Base-by-base conservation (phyloP, 1,140 invertebrate genomes). In the Marisa cornuarietis region DNA sequence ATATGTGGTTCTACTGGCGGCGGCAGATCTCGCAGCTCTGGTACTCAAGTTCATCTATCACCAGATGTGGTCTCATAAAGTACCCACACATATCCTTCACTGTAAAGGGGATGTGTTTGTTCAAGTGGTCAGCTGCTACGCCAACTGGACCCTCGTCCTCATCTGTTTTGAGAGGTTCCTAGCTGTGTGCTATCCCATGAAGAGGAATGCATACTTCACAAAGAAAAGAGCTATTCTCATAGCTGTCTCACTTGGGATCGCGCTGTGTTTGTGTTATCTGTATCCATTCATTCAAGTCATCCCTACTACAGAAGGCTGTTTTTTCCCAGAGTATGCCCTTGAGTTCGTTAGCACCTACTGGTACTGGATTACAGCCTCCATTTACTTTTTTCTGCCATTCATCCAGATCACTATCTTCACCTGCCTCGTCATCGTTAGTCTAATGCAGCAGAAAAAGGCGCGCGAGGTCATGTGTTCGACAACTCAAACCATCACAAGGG, bases 121-220 rank as follows among this genome's bases (percentile, higher is more conserved):
- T 14, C 11, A 58, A 8, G 54, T 58, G 54, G 54, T 82, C 74
- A 83, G 81, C n/a, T 86, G 83, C 52, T 88, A 85, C 73, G 69
- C 86, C n/a, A 88, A 86, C 73, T 88, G 87, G 87, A 78, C 87
- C 24, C 78, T 88, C 0, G 85, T 87, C 24, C 80, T 83, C 49
- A 84, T 88, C 81, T 85, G 86, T n/a, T 66, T 85, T 2, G 87
- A 88, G 79, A 69, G 87, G 6, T 88, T 85, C 65, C 74, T 88
- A 5, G 86, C 86, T 2, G 82, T 88, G 9, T 82, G 83, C 76
- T 86, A 83, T 42, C 87, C 87, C 2, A 78, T 88, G 3, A 81
- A 84, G 69, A 83, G 85, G 7, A 80, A 79, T 54, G 76, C 80
- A 24, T 69, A 83, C 26, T 88, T 85, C 71, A 82, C 83, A 9